phyloP scores from a whole-genome alignment of 2,113 vertebrate species.

The Girardinichthys multiradiatus region DNA sequence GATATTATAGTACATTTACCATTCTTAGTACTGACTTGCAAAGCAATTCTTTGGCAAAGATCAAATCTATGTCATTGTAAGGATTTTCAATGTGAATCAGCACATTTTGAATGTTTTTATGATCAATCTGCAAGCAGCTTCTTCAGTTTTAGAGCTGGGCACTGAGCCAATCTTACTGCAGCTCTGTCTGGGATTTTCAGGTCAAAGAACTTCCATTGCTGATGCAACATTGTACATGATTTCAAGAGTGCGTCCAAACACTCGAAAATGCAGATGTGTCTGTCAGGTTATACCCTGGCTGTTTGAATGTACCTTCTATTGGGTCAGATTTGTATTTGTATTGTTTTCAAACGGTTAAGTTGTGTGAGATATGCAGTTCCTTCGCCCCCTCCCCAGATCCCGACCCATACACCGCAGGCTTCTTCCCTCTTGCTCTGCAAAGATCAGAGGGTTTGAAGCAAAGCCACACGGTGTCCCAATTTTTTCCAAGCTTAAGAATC shows the following conservation, averaged over 20 bases:
- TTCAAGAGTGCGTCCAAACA: constrained; percentile 57
- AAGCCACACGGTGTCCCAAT: constrained; percentile 86
- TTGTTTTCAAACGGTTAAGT: constrained; percentile 59
- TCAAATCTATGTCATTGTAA: constrained; percentile 67
- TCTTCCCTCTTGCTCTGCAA: constrained; percentile 71
- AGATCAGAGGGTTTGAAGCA: constrained; percentile 82
- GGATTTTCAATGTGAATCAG: constrained; percentile 55
- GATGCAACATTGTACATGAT: constrained; percentile 77
- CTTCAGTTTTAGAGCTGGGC: constrained; percentile 47
- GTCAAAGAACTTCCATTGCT: constrained; percentile 66
- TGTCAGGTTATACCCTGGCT: constrained; percentile 50
- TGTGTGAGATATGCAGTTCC: constrained; percentile 75
- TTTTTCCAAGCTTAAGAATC: constrained; percentile 86
- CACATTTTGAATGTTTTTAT: constrained; percentile 39
- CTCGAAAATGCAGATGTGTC: constrained; percentile 54
- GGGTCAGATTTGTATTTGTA: constrained; percentile 50
- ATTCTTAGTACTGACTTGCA: constrained; percentile 73
- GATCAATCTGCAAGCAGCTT: constrained; percentile 52
- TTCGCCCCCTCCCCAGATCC: constrained; percentile 74
- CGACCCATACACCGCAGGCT: constrained; percentile 78
- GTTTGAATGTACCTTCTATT: constrained; percentile 26
- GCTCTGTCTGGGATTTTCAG: constrained; percentile 67
- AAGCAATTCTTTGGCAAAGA: constrained; percentile 79
- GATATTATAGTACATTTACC: constrained; percentile 70
- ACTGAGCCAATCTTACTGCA: constrained; percentile 48